Conservation (phyloP, 2,888 invertebrate genomes). For the Conchocele bisecta region DNA sequence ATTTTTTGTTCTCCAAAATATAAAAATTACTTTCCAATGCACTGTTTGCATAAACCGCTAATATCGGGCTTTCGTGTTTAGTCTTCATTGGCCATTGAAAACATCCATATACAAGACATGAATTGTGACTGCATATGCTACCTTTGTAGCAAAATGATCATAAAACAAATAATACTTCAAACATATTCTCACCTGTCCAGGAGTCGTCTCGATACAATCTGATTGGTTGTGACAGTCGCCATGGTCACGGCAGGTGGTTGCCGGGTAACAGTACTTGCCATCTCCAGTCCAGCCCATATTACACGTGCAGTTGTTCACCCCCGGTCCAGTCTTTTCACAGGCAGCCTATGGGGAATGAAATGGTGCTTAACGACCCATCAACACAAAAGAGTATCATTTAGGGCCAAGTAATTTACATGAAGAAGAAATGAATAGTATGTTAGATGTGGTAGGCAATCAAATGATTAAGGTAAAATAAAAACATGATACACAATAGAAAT, state of each 20-base stretch:
- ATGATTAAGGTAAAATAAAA: no score
- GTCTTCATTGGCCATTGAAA: no score
- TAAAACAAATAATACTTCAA: background rate
- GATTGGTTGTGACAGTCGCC: constrained; percentile 72
- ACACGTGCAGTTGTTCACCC: constrained; percentile 70
- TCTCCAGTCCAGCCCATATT: constrained; percentile 76
- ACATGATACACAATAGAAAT: no score
- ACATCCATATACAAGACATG: no score
- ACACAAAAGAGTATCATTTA: background rate
- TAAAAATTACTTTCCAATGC: no score
- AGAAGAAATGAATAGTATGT: background rate
- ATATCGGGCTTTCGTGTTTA: no score
- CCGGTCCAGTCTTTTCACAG: constrained; percentile 74
- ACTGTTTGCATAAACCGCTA: no score
- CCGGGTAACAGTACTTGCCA: constrained; percentile 73
- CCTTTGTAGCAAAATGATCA: background rate
- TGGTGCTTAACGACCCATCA: background rate
- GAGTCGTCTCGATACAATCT: constrained; percentile 57
- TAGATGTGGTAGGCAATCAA: no score
- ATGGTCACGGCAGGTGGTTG: constrained; percentile 64
- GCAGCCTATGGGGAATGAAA: constrained; percentile 66
- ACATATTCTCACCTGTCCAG: constrained; percentile 56
- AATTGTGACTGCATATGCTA: no score
- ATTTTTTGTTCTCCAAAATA: no score
- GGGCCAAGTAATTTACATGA: background rate